Base-by-base conservation (phyloP, 1,140 invertebrate species). In the Drosophila arawakana region DNA sequence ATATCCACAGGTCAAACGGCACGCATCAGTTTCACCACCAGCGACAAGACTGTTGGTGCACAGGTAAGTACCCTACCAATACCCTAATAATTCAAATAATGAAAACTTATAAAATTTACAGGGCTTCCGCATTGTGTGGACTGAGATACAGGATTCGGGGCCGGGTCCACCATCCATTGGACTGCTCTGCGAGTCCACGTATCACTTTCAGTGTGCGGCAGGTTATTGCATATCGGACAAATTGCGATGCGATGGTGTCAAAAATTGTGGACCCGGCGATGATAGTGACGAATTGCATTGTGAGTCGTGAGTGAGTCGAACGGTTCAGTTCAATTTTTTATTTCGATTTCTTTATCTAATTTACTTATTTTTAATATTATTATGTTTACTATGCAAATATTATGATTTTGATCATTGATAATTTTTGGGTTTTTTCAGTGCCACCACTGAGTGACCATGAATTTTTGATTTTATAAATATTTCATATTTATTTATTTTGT, bases 111-210 rank as follows among this genome's bases (percentile, higher is more conserved):
- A 21, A 47, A 15, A 6, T 15, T 9, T 10, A 65, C 94, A 95
- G 85, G 97, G 97, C 57, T 98, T 98, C 93, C 95, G 95, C 78
- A 96, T 96, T 25, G 95, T 97, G 50, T 98, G 97, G 97, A 98
- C 97, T 15, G 97, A 98, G 94, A 95, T 97, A 70, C 93, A 94
- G 71, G 94, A 93, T 49, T 93, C 94, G 8, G 90, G 88, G 10
- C 88, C 91, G 62, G 92, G 91, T 60, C 88, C 91, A 54, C 90
- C 91, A 69, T 88, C 88, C 46, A 91, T 92, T 67, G 84, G 86
- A 7, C 72, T 91, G 60, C 84, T 91, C 39, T 92, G 92, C 73
- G 92, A 92, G 78, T 91, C 92, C 65, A 90, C 91, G 9, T 92
- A 91, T 65, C 91, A 92, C 70, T 92, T 91, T 30, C 91, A 92